Percentiles rank a stretch among this genome's conserved stretches.
Evolutionary conservation across 2,113 vertebrate species (phyloP).

Genomic region (Neolamprologus cancellatus): DNA sequence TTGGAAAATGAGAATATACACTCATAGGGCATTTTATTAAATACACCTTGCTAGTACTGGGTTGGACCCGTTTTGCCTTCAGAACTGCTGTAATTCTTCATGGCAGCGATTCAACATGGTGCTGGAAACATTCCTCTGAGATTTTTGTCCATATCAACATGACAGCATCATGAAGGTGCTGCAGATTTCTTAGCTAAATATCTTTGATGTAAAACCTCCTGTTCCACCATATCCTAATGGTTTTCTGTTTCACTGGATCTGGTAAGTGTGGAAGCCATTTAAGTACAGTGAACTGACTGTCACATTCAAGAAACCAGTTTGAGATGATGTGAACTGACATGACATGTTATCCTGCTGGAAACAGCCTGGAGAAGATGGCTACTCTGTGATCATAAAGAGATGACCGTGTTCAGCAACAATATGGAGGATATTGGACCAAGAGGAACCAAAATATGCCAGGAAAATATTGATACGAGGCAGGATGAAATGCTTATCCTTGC

Average conservation of each 20-base stretch:
- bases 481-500: not conserved
- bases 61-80: not conserved
- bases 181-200: not conserved
- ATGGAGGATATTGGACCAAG: not conserved
- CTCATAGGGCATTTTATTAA: not conserved
- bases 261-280: not conserved
- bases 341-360: not conserved
- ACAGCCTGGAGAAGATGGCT: not conserved
- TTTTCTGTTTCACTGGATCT: not conserved
- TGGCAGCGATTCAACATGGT: accelerated
- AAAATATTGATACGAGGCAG: not conserved
- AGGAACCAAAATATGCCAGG: not conserved
- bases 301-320: not conserved
- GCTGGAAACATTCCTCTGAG: not conserved
- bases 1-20: not conserved
- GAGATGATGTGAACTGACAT: not conserved
- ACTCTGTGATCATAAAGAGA: not conserved
- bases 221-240: not conserved
- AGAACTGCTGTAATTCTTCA: not conserved
- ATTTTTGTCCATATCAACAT: not conserved
- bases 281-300: not conserved
- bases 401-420: not conserved
- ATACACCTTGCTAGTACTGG: not conserved
- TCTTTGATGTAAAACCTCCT: not conserved
- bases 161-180: not conserved